Evolutionary conservation across 2,113 vertebrate species (phyloP).

Genomic region (Hippocampus comes): DNA sequence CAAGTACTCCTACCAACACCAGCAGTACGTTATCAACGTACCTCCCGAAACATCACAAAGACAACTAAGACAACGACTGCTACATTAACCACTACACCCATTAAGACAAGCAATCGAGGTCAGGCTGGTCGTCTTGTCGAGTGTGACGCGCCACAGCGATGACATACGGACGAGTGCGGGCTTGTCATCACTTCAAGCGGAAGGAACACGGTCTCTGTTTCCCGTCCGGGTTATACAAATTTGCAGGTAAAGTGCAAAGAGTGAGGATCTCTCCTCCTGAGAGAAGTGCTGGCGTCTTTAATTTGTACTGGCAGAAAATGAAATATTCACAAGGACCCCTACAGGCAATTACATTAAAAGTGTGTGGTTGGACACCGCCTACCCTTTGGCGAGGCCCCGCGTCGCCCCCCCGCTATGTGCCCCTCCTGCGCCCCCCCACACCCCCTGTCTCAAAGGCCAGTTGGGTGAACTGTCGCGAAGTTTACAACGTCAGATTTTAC

Average conservation of each 20-base stretch:
- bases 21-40: neutral
- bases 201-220: slow-evolving; percentile 22
- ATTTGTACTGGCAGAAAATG: slow-evolving; percentile 86
- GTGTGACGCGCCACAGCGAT: neutral
- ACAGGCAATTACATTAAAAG: slow-evolving; percentile 93
- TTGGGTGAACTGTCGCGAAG: slow-evolving; percentile 86
- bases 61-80: neutral
- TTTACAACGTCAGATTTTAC: slow-evolving; percentile 90
- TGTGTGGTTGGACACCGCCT: slow-evolving; percentile 86
- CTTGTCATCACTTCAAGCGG: slow-evolving; percentile 27
- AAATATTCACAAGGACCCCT: slow-evolving; percentile 89
- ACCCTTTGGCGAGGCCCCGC: slow-evolving; percentile 75
- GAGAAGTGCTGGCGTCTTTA: slow-evolving; percentile 72
- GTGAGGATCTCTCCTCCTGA: slow-evolving; percentile 38
- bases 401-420: slow-evolving; percentile 70
- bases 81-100: neutral
- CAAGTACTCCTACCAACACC: neutral
- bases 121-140: neutral
- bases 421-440: slow-evolving; percentile 39
- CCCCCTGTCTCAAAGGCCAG: slow-evolving; percentile 68
- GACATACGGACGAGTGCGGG: neutral
- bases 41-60: neutral
- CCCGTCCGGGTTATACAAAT: slow-evolving; percentile 2
- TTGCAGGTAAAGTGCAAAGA: slow-evolving; percentile 47
- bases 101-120: neutral